These are phyloP conservation scores for Hyles lineata DNA, from an alignment of 2,888 invertebrate genomes.

Conservation along the genomic window DNA sequence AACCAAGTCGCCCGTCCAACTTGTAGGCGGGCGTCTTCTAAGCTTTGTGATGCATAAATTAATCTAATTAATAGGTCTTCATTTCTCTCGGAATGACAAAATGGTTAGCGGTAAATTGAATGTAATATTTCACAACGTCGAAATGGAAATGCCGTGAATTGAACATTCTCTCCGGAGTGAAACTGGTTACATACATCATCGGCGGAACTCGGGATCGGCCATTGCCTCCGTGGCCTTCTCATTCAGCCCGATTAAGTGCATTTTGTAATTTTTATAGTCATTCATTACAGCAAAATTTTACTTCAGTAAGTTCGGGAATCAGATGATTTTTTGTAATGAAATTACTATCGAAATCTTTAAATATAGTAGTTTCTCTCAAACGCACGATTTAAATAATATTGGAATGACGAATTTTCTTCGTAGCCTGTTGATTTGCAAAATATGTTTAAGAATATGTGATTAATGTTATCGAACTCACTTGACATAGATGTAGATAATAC, in stretches of 20 bases:
- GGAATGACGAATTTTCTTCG: no score
- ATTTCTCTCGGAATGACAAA: background rate
- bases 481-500: background rate
- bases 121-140: background rate
- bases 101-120: background rate
- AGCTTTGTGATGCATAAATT: background rate
- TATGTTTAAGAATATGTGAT: background rate
- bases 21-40: no score
- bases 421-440: background rate
- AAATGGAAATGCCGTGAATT: constrained; percentile 38
- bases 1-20: no score
- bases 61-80: background rate
- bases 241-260: constrained; percentile 53
- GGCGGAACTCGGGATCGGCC: constrained; percentile 52
- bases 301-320: constrained; percentile 2
- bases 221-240: constrained; percentile 56
- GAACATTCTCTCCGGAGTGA: constrained; percentile 47
- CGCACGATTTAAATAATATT: no score
- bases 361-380: no score
- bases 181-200: constrained; percentile 62
- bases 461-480: background rate
- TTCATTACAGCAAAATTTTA: constrained; percentile 33
- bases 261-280: constrained; percentile 50
- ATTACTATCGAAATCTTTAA: no score
- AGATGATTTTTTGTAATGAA: no score